Base-by-base conservation (phyloP, 2,888 invertebrate genomes). In the Bombylius major region DNA sequence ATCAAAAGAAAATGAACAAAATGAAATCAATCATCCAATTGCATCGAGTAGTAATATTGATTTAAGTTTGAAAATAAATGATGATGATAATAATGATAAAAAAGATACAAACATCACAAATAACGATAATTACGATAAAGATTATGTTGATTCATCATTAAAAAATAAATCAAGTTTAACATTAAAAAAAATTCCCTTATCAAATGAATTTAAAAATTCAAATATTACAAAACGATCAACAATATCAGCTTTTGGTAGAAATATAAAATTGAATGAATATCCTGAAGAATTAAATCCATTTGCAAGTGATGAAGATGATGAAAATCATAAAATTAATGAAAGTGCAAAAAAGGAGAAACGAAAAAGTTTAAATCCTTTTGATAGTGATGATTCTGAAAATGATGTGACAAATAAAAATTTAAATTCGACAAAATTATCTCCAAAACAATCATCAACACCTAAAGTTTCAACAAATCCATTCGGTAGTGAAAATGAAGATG, bases 231-330 rank as follows among this genome's bases (percentile, higher is more conserved):
- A 33, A 36, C 55, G 32, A 56, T 59, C 36, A 59, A 8, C 56
- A 44, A 56, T 60, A 32, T 57, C 59, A n/a, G 58, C 39, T 11
- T 23, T 23, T 23, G 23, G 23, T 23, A 23, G 23, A 23, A 23
- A 23, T 23, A 11, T 11, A 42, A 42, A 42, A 42, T 42, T 42
- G 11, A 62, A 63, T 55, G 60, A 65, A 47, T 90, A 92, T 75
- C 92, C 92, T 0, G 82, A 82, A 61, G 82, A 87, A 67, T 76
- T 91, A 60, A 92, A 93, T 77, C 92, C 92, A 6, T 93, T 93
- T 74, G 83, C 80, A 44, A 85, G 84, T 62, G 87, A 87, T 56
- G 79, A 79, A 34, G 80, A 81, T 47, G 76, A 75, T 49, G 11
- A 23, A 23, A 14, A 33, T 32, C 14, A 8, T 36, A 4, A 44